Evolutionary conservation across 2,888 invertebrate genomes (phyloP), one percentile per base, ranked within the genome.

Genomic region (Cryptophagus acutangulus): DNA sequence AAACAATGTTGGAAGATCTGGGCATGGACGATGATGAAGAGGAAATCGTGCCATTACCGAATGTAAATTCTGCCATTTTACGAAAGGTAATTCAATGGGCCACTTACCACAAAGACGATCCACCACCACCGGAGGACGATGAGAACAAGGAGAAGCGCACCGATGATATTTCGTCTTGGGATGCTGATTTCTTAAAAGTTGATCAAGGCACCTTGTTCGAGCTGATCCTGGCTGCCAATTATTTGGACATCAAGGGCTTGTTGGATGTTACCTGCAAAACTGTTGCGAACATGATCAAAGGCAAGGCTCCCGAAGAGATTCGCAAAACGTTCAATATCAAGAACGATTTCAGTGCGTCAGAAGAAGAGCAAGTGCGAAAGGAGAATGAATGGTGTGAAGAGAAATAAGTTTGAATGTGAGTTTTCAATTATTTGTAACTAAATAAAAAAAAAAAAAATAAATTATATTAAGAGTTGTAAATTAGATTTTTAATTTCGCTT

Each of bases 121-220:
- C 94, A 15, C 90, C 93, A 40, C 84, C 91, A 58, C 88, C 93
- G 5, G 95, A 95, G 69, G 96, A 99, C 59, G 95, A 96, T 62
- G 96, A 97, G 66, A 93, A 91, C 69, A 92, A 92, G 67, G 94
- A 95, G 64, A 97, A 96, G 63, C 76, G 97, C n/a, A 97, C 97
- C 1, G 97, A 99, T 66, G 97, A 99, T 64, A 99, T 99, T 54
- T 91, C 91, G 15, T 92, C 93, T 0, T 99, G 99, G 99, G 99
- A 99, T 74, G 92, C 94, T 0, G 97, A 99, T 68, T 99, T 99
- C 63, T 73, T 99, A 5, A 99, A 99, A 77, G 96, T 97, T 18
- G 95, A 96, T 67, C 95, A 96, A 68, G 94, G 92, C 43, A 96
- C 95, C 1, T 73, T 97, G 9, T 96, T 95, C 67, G 96, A 96